Conservation (phyloP, 1,140 invertebrate species). For the Wasmannia auropunctata region DNA sequence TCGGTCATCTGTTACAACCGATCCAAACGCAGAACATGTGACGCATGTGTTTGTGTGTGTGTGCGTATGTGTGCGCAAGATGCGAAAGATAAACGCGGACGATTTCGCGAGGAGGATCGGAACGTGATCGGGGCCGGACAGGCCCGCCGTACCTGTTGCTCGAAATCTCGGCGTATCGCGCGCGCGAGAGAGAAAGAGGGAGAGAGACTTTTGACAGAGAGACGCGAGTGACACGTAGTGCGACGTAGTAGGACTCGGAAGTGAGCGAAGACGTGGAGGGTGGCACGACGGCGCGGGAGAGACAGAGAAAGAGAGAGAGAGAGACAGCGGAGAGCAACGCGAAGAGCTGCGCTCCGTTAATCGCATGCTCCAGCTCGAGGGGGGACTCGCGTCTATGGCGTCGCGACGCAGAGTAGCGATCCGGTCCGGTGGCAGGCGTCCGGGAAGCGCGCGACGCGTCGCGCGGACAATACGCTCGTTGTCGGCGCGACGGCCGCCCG, state of each 20-base stretch:
- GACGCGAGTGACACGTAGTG: neutral
- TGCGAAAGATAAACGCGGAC: neutral
- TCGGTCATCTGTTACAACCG: neutral
- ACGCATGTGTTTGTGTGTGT: too few species aligned
- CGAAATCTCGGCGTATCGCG: neutral
- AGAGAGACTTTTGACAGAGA: too few species aligned
- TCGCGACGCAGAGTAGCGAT: neutral
- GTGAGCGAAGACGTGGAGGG: conserved; percentile 35
- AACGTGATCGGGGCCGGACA: neutral
- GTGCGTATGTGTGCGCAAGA: neutral
- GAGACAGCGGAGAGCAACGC: too few species aligned
- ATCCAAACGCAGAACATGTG: too few species aligned
- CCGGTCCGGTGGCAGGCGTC: neutral
- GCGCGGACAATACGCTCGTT: too few species aligned
- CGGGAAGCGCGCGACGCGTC: neutral
- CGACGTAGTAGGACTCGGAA: neutral
- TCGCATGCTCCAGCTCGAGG: neutral
- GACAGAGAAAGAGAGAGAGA: too few species aligned
- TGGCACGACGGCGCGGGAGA: conserved; percentile 47
- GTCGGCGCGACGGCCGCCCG: conserved; percentile 13
- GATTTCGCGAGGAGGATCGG: neutral
- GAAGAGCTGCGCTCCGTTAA: neutral
- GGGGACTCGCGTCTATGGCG: neutral
- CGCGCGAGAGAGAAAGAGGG: too few species aligned
- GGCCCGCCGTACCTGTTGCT: conserved; percentile 68